Conservation (phyloP, 2,888 invertebrate genomes). For the Spilarctia lutea region DNA sequence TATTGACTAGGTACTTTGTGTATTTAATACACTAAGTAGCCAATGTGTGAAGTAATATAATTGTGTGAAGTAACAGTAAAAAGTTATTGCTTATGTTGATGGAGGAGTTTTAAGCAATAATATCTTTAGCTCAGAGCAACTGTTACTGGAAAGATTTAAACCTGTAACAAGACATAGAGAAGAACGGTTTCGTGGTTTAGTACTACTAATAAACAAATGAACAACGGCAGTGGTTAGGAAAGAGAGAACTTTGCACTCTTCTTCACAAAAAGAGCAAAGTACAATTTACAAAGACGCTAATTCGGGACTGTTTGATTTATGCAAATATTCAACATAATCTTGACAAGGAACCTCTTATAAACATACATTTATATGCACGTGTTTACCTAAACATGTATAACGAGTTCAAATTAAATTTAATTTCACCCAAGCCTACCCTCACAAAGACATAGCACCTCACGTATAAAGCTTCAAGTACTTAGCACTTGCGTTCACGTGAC, state of each 20-base stretch:
- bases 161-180: neutral
- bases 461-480: slow-evolving; percentile 23
- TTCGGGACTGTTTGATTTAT: neutral
- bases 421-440: slow-evolving; percentile 4
- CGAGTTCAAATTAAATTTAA: slow-evolving; percentile 5
- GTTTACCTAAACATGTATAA: neutral
- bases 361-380: neutral
- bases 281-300: neutral
- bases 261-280: neutral
- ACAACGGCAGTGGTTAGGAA: neutral
- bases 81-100: neutral
- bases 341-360: no score
- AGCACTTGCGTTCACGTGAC: slow-evolving; percentile 22
- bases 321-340: neutral
- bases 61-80: no score
- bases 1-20: no score
- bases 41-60: no score
- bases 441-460: slow-evolving; percentile 18
- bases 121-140: neutral
- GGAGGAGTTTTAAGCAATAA: neutral
- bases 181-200: neutral
- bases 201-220: neutral
- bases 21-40: no score
- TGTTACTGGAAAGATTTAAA: neutral
- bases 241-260: neutral